phyloP scores from a whole-genome alignment of 2,797 vertebrate genomes.

The Poeciliopsis turneri region DNA sequence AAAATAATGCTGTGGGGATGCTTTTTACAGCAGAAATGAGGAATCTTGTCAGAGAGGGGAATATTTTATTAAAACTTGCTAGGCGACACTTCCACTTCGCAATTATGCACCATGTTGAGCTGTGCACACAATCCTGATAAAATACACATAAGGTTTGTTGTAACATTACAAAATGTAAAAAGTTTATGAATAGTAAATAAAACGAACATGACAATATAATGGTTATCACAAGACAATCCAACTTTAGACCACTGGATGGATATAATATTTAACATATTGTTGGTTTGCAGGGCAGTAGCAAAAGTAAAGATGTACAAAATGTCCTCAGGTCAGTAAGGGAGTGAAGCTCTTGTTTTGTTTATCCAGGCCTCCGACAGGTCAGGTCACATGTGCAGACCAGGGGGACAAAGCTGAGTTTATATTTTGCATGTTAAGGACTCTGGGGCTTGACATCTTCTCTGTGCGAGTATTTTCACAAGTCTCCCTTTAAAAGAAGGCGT shows the following conservation, averaged over 20 bases:
- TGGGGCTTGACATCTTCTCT: constrained; percentile 39
- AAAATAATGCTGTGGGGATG: neutral
- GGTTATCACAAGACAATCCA: too few relatives aligned
- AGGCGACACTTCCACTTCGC: neutral
- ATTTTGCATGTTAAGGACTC: constrained; percentile 48
- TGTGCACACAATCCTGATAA: neutral
- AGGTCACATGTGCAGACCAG: constrained; percentile 32
- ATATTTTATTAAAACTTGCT: neutral
- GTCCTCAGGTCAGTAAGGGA: constrained; percentile 17
- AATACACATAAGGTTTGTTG: neutral
- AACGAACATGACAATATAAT: too few relatives aligned
- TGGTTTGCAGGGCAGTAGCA: neutral
- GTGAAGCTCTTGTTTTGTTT: constrained; percentile 47
- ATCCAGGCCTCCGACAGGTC: constrained; percentile 49
- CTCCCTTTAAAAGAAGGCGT: constrained; percentile 52
- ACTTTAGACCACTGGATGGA: too few relatives aligned
- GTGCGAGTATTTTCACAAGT: constrained; percentile 50
- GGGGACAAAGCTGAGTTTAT: constrained; percentile 30
- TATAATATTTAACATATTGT: too few relatives aligned
- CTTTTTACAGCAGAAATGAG: neutral
- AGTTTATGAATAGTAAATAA: too few relatives aligned
- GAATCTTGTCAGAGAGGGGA: neutral
- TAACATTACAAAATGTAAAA: neutral
- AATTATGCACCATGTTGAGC: neutral
- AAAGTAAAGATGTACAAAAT: constrained; percentile 10